Evolutionary conservation across 2,797 vertebrate species (phyloP), one percentile per base, ranked within the genome.

Genomic region (Hydrolagus colliei): DNA sequence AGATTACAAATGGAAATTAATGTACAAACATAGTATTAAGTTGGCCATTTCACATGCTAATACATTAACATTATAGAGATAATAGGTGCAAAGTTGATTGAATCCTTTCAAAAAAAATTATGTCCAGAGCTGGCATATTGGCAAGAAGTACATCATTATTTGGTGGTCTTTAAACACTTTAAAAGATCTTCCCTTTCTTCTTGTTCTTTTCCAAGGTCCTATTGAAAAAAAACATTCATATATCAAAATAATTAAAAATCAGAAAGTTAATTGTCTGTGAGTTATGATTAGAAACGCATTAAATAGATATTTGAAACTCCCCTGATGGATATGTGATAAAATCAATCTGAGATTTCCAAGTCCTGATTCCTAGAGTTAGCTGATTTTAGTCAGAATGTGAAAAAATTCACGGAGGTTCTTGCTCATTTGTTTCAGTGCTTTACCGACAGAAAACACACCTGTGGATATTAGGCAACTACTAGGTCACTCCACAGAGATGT

Each of bases 131-230:
- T 93, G 94, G 95, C 92, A 93, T 94, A 91, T 95, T 96, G 96
- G 96, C 95, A 96, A 96, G 93, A 93, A 92, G 94, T 94, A 92
- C 86, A 91, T 90, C 92, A 94, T 68, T n/a, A 89, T 84, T 92
- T 87, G 93, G 91, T 93, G 93, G 93, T 94, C 92, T 91, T 89
- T 89, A 87, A 91, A 90, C 87, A 89, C 87, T 92, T 95, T 97
- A 99, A 93, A 99, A 98, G 93, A 99, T 99, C 94, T 98, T 99
- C 91, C 97, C 98, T 96, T 99, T 99, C 95, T 99, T 99, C 96
- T 97, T 97, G 92, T 99, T 99, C 94, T 99, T 99, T 93, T 99
- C 97, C 96, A 99, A 95, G 93, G 97, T 99, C 92, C 97, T 99
- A 86, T 87, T 87, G 86, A 5, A 80, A 87, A 76, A 89, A 88